A percentile compares a stretch with the other conserved stretches of the same genome.
Evolutionary conservation across 2,113 vertebrate species (phyloP).

Genomic region (Sarotherodon lohbergeri): DNA sequence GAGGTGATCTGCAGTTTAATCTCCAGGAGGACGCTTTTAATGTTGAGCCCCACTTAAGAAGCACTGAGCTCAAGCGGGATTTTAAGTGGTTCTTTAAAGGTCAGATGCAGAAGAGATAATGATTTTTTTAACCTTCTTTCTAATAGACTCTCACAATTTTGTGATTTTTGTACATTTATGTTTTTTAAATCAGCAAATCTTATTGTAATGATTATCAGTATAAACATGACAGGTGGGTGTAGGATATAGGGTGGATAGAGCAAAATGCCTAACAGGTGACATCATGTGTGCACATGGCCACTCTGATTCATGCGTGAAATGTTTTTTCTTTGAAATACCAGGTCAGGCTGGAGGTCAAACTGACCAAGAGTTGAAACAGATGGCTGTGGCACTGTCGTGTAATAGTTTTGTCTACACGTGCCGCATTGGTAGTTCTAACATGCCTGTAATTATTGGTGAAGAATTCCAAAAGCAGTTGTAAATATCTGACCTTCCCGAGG

Average conservation of each 20-base stretch:
- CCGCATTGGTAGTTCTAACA: background rate
- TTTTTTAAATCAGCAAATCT: background rate
- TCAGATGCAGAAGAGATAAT: background rate
- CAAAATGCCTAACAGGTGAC: background rate
- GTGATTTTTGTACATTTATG: background rate
- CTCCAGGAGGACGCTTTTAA: background rate
- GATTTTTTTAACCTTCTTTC: background rate
- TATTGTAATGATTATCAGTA: background rate
- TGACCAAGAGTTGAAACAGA: slow-evolving; percentile 19
- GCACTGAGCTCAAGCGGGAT: background rate
- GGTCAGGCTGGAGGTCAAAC: slow-evolving; percentile 8
- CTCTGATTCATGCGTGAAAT: background rate
- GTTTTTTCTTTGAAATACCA: background rate
- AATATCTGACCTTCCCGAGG: slow-evolving; percentile 14
- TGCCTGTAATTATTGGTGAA: slow-evolving; percentile 1
- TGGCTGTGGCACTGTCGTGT: background rate
- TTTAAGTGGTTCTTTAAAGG: background rate
- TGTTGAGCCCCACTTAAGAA: background rate
- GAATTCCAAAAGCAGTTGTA: background rate
- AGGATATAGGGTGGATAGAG: background rate
- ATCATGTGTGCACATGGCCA: background rate
- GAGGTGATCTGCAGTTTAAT: background rate
- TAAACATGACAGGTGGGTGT: background rate
- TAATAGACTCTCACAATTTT: background rate
- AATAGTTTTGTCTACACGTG: slow-evolving; percentile 1